Percentiles rank a stretch among this genome's conserved stretches.
Conservation (phyloP, 2,113 vertebrate species). For the Nothocercus nigrocapillus region DNA sequence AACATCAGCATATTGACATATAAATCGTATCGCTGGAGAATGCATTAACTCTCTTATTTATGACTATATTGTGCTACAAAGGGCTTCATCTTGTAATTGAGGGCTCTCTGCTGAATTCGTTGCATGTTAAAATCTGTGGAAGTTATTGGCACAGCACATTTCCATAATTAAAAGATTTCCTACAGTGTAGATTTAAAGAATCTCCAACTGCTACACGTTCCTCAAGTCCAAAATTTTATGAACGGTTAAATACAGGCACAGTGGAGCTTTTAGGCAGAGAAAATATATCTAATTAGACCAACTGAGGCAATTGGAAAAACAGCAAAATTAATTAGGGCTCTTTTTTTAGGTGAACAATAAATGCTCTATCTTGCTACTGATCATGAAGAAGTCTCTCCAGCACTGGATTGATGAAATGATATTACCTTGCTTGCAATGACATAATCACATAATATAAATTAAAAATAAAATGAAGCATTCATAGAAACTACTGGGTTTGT, state of each 20-base stretch:
- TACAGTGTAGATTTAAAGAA: background rate
- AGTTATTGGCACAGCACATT: slow-evolving; percentile 2
- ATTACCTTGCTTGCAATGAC: background rate
- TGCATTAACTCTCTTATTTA: slow-evolving; percentile 17
- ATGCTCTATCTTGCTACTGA: background rate
- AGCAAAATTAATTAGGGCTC: background rate
- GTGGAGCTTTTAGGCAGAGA: background rate
- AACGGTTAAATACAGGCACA: background rate
- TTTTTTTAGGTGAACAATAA: background rate
- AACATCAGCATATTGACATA: slow-evolving; percentile 5
- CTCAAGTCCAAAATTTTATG: background rate
- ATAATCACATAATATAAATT: background rate
- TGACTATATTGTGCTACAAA: background rate
- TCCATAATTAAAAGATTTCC: slow-evolving; percentile 5
- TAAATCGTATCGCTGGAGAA: background rate
- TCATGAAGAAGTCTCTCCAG: background rate
- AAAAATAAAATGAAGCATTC: background rate
- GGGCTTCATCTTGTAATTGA: slow-evolving; percentile 6
- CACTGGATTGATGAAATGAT: background rate
- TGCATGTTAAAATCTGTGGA: background rate
- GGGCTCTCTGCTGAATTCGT: background rate
- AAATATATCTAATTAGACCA: background rate
- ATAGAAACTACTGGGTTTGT: background rate
- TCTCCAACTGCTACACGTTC: background rate
- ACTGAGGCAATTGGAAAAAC: background rate